Evolutionary conservation across 2,888 invertebrate species (phyloP), one percentile per base, ranked within the genome.

Genomic region (Chymomyza caudatula): DNA sequence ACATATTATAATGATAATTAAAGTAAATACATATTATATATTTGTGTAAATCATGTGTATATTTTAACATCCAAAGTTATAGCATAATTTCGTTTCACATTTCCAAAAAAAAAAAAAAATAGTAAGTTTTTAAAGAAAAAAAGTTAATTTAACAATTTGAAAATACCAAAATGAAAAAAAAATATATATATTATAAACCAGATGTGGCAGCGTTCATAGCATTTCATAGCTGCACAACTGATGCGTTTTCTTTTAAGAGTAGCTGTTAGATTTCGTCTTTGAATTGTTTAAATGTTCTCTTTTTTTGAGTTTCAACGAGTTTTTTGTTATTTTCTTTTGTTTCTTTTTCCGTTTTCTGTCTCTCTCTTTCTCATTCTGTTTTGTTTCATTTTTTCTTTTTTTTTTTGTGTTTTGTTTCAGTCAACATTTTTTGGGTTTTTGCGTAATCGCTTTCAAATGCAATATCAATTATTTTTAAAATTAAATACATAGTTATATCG

Each of bases 381-480:
- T 15, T 53, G 17, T 51, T 22, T 63, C 13, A 19, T 37, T 13
- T 37, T 43, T 60, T 17, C 56, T 23, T 49, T 25, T 49, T 44
- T 6, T 17, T 23, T 49, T 19, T 58, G n/a, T 49, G 15, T 23
- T 3, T 47, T 49, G n/a, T 43, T 57, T 63, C 63, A 73, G 65
- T 67, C 74, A 67, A 63, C 62, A 37, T 43, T 58, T 67, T 69
- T 72, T 70, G 72, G 64, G 73, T 67, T 64, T 42, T 15, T 43
- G 19, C 60, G 47, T 56, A 22, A 49, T 19, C 42, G 62, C 60
- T 49, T 59, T 62, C 58, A 60, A 73, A 73, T 74, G 68, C 73
- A 74, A 49, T 64, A 37, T 4, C 44, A 20, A 42, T 37, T 11
- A 11, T 37, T 37, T 11, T 11, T 11, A 37, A 37, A 37, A 4